These are phyloP conservation scores for Zonitis immaculata DNA, from an alignment of 2,888 invertebrate species.

Conservation along the genomic window DNA sequence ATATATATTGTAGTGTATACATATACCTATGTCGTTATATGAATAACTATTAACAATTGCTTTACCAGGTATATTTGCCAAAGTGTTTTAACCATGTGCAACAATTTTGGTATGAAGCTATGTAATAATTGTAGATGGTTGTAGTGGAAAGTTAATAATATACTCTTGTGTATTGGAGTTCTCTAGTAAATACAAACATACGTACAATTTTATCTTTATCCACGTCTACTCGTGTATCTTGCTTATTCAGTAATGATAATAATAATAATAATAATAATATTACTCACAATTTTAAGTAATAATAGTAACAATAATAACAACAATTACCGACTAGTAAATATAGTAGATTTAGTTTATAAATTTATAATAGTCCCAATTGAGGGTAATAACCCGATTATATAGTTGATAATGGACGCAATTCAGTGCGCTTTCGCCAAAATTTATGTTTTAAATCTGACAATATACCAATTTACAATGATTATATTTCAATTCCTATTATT, in stretches of 20 bases:
- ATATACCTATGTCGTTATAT: conserved; percentile 9
- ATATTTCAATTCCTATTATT: conserved; percentile 10
- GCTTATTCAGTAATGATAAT: background rate
- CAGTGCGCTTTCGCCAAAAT: conserved; percentile 20
- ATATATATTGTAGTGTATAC: background rate
- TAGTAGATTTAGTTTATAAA: conserved; percentile 23
- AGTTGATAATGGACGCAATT: conserved; percentile 26
- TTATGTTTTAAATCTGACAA: conserved; percentile 21
- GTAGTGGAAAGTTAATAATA: background rate
- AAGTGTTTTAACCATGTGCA: conserved; percentile 12
- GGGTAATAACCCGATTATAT: conserved; percentile 27
- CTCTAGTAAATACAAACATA: conserved; percentile 4
- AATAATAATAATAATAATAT: too few relatives aligned
- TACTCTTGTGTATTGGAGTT: background rate
- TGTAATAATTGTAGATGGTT: background rate
- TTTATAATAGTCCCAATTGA: conserved; percentile 27
- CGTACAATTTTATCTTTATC: too few relatives aligned
- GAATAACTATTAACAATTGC: conserved; percentile 22
- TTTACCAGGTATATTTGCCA: conserved; percentile 20
- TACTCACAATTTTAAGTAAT: background rate
- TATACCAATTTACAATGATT: conserved; percentile 7
- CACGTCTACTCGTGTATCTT: background rate
- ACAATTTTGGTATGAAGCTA: background rate
- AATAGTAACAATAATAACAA: background rate
- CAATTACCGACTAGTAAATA: background rate